These are phyloP conservation scores for Stenoptilia bipunctidactyla DNA, from an alignment of 2,888 invertebrate species.

Conservation along the genomic window DNA sequence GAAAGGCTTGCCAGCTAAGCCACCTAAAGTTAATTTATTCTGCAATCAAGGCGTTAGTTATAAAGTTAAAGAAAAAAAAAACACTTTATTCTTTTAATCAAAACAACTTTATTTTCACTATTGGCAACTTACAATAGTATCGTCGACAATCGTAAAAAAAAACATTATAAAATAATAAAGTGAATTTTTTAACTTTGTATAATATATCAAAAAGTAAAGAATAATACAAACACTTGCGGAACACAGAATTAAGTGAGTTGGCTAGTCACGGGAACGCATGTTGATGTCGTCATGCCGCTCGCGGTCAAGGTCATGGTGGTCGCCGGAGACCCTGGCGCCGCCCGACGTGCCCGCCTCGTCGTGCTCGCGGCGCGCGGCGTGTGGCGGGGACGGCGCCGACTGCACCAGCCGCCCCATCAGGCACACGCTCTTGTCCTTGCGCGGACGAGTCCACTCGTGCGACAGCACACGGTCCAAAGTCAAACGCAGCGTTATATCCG, in stretches of 20 bases:
- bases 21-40: no score
- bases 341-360: constrained; percentile 59
- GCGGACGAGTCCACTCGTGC: constrained; percentile 80
- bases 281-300: constrained; percentile 60
- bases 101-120: no score
- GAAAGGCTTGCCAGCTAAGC: no score
- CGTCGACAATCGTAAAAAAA: constrained; percentile 58
- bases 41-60: no score
- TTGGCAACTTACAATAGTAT: constrained; percentile 59
- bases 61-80: no score
- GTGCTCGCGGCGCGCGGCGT: constrained; percentile 48
- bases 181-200: constrained; percentile 46
- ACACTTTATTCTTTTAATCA: no score
- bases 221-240: constrained; percentile 6
- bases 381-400: constrained; percentile 61
- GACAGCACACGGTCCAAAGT: constrained; percentile 81
- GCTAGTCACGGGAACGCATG: constrained; percentile 49
- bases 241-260: constrained; percentile 3
- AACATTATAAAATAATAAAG: constrained; percentile 43
- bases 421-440: constrained; percentile 72
- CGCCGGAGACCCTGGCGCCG: constrained; percentile 55
- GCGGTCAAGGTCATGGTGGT: constrained; percentile 54
- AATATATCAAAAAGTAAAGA: constrained; percentile 32
- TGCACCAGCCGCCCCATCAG: constrained; percentile 74
- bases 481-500: constrained; percentile 82